These are phyloP conservation scores for Oedothorax gibbosus DNA, from an alignment of 1,140 invertebrate genomes.

Conservation along the genomic window DNA sequence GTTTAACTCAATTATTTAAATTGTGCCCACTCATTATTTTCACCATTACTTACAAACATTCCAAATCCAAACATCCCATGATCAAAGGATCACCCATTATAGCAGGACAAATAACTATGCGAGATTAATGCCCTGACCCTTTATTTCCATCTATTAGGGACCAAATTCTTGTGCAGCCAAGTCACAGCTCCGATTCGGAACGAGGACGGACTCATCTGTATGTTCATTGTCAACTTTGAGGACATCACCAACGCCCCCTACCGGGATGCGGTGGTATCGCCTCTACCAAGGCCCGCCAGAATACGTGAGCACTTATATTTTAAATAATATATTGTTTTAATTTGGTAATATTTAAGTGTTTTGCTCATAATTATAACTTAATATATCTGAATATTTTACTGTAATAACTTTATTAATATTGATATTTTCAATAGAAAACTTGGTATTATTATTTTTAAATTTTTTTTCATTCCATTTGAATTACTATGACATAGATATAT, in stretches of 20 bases:
- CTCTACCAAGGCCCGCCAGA: slow-evolving; percentile 55
- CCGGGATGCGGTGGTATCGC: slow-evolving; percentile 44
- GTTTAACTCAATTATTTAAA: too few relatives aligned
- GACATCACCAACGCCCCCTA: slow-evolving; percentile 78
- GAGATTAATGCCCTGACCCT: not conserved
- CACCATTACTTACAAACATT: too few relatives aligned
- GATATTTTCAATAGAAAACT: too few relatives aligned
- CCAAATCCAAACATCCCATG: too few relatives aligned
- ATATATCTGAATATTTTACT: not conserved
- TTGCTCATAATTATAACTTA: not conserved
- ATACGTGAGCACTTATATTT: slow-evolving; percentile 48
- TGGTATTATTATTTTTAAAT: too few relatives aligned
- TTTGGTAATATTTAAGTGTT: not conserved
- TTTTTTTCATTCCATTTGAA: too few relatives aligned
- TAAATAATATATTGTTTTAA: not conserved
- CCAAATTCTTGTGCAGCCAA: slow-evolving; percentile 85
- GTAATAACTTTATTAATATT: not conserved
- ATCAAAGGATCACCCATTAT: too few relatives aligned
- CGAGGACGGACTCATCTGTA: slow-evolving; percentile 83
- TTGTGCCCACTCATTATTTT: too few relatives aligned
- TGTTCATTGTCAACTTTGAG: slow-evolving; percentile 88
- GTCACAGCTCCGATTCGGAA: slow-evolving; percentile 85
- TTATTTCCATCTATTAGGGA: slow-evolving; percentile 72
- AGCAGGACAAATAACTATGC: too few relatives aligned
- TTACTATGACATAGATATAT: too few relatives aligned